Conservation (phyloP, 2,888 invertebrate species). For the Rugalucina vietnamica region DNA sequence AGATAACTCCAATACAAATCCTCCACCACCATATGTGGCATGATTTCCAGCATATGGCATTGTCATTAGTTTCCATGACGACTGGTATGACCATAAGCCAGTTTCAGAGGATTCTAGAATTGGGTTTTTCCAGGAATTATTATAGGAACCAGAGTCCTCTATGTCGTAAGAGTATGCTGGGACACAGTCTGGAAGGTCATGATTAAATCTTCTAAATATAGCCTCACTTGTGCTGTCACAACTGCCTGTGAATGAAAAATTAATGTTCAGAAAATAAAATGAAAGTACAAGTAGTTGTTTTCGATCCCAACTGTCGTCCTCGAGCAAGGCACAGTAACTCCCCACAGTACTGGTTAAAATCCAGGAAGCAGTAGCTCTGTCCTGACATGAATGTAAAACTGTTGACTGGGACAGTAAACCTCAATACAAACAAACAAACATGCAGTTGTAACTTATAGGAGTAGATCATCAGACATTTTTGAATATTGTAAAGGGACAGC, state of each 20-base stretch:
- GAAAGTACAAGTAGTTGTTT: too few species aligned
- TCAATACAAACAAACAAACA: too few species aligned
- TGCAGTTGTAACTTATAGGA: too few species aligned
- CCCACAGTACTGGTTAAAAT: too few species aligned
- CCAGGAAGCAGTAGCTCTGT: too few species aligned
- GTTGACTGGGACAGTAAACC: too few species aligned
- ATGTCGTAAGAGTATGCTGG: constrained; percentile 37
- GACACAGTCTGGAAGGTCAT: constrained; percentile 35
- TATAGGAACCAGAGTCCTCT: constrained; percentile 55
- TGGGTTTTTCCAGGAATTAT: constrained; percentile 50
- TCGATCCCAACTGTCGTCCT: too few species aligned
- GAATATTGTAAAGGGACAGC: too few species aligned
- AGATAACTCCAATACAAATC: constrained; percentile 62
- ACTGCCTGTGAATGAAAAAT: not conserved
- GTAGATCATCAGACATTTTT: too few species aligned
- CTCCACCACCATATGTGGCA: constrained; percentile 70
- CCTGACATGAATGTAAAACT: too few species aligned
- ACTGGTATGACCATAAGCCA: constrained; percentile 58
- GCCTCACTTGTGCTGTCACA: not conserved
- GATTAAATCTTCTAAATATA: not conserved
- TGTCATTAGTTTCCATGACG: constrained; percentile 54
- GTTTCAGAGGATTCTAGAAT: not conserved
- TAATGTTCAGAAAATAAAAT: too few species aligned
- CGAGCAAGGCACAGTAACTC: too few species aligned
- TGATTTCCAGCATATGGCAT: constrained; percentile 59